Conservation (phyloP, 2,113 vertebrate species). For the Argyrosomus japonicus region DNA sequence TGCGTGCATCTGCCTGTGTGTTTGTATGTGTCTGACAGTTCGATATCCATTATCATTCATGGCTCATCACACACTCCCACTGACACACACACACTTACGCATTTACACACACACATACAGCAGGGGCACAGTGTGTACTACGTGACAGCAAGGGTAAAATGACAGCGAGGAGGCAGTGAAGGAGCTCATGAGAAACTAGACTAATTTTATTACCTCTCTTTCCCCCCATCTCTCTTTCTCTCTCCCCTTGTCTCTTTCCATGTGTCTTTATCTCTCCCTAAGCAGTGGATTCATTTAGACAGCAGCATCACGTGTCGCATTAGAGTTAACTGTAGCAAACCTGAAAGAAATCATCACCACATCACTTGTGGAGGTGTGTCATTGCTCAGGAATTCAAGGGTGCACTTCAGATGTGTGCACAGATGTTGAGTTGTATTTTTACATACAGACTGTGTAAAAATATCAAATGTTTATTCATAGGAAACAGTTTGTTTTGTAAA, state of each 20-base stretch:
- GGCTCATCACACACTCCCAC: slow-evolving; percentile 50
- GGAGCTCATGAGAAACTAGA: slow-evolving; percentile 47
- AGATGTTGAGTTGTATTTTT: not conserved
- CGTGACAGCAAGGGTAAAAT: slow-evolving; percentile 61
- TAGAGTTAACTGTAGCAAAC: not conserved
- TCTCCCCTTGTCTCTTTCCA: not conserved
- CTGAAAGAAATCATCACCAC: not conserved
- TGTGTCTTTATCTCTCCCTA: slow-evolving; percentile 9
- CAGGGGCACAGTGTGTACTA: slow-evolving; percentile 26
- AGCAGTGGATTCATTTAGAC: slow-evolving; percentile 9
- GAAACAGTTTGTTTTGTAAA: not conserved
- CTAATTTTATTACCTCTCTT: slow-evolving; percentile 37
- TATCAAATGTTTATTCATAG: not conserved
- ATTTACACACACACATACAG: slow-evolving; percentile 2
- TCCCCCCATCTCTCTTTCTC: not conserved
- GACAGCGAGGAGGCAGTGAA: slow-evolving; percentile 47
- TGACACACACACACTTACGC: slow-evolving; percentile 1
- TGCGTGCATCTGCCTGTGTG: slow-evolving; percentile 30
- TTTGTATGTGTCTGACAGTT: slow-evolving; percentile 48
- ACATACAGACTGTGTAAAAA: not conserved
- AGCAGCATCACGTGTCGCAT: slow-evolving; percentile 12
- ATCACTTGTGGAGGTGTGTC: not conserved
- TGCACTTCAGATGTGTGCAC: not conserved
- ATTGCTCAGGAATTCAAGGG: not conserved
- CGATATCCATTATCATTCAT: slow-evolving; percentile 62